These are phyloP conservation scores for Nixonia krombeini DNA, from an alignment of 1,140 invertebrate species.

Conservation along the genomic window DNA sequence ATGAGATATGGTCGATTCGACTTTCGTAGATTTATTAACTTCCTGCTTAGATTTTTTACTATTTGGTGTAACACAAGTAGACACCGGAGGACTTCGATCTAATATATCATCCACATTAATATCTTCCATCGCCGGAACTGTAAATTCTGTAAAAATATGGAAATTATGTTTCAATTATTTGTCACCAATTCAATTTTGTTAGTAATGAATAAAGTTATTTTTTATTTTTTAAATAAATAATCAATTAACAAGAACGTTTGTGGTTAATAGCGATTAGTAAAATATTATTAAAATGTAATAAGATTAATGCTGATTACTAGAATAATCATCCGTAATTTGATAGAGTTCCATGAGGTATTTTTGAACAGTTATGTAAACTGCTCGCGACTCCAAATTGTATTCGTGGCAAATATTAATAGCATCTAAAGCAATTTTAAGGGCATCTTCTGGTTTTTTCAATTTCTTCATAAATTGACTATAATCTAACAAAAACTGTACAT, in stretches of 20 bases:
- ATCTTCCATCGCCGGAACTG: slow-evolving; percentile 25
- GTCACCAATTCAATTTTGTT: neutral
- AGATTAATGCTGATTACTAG: too few relatives aligned
- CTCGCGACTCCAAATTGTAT: slow-evolving; percentile 51
- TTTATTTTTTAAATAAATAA: neutral
- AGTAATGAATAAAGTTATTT: neutral
- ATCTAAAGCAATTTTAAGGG: slow-evolving; percentile 21
- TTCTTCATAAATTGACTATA: slow-evolving; percentile 9
- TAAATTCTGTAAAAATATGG: slow-evolving; percentile 47
- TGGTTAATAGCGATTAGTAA: too few relatives aligned
- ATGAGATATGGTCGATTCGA: too few relatives aligned
- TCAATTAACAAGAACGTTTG: too few relatives aligned
- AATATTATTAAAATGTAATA: too few relatives aligned
- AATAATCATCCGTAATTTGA: slow-evolving; percentile 2
- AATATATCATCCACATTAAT: slow-evolving; percentile 30
- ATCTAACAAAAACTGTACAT: slow-evolving; percentile 17
- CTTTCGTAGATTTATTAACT: too few relatives aligned
- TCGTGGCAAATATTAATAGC: slow-evolving; percentile 38
- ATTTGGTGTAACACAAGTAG: slow-evolving; percentile 38
- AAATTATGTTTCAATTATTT: slow-evolving; percentile 2
- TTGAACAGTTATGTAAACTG: slow-evolving; percentile 37
- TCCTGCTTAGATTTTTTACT: slow-evolving; percentile 17
- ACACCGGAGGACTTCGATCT: neutral
- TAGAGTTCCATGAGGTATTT: slow-evolving; percentile 2
- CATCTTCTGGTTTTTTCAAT: slow-evolving; percentile 6